Evolutionary conservation across 2,888 invertebrate genomes (phyloP), one percentile per base, ranked within the genome.

Genomic region (Eupeodes luniger): DNA sequence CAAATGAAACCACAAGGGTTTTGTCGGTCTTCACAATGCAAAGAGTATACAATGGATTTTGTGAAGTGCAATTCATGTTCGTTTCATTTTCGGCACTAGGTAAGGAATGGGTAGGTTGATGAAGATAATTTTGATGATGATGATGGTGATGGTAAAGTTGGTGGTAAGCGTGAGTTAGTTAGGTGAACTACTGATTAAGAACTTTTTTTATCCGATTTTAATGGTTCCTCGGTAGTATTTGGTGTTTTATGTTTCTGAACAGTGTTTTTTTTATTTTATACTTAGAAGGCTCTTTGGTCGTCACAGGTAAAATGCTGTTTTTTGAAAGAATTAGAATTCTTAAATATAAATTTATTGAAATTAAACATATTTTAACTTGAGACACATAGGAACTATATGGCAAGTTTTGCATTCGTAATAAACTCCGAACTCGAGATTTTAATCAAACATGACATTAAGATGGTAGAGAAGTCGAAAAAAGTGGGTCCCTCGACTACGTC

Each of bases 1-100:
- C 4, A 36, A 27, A 53, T 69, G 36, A 12, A 47, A 72, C 57
- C 44, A 72, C 70, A 72, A 59, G 12, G 40, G 19, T 53, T 47
- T 27, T 72, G 72, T 59, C 59, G 59, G 72, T 47, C 40, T 55
- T 40, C 14, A 55, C 34, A 55, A 55, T 40, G 12, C 67, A 34
- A 55, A 70, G n/a, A 44, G 36, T 49, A 27, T 27, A 86, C 87
- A 87, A 87, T 84, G 80, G 80, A 57, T 61, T 66, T 84, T 59
- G 10, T 72, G 64, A 87, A 87, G 84, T 84, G 80, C 76, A 87
- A 87, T 80, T 84, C 76, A 83, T 84, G 82, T 62, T 81, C 78
- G 57, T 74, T 82, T 82, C 61, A 75, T 82, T 84, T 87, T 87
- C 84, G 86, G 83, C 61, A 59, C 40, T 53, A 11, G 6, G 40